These are phyloP conservation scores for Ormia ochracea DNA, from an alignment of 2,888 invertebrate genomes.

Conservation along the genomic window DNA sequence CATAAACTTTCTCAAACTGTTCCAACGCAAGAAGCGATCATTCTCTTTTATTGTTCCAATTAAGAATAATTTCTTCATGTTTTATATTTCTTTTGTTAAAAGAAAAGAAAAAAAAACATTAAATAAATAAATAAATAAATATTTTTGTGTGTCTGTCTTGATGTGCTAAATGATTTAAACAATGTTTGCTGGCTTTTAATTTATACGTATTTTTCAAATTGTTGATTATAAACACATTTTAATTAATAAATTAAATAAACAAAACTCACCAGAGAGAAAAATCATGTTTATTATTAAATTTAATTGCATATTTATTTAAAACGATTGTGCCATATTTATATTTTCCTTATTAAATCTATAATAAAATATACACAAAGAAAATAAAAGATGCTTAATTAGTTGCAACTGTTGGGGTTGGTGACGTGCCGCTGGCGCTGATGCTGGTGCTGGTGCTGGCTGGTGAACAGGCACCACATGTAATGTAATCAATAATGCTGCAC, in stretches of 20 bases:
- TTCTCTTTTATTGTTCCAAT: no score
- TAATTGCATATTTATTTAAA: conserved; percentile 45
- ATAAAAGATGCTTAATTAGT: conserved; percentile 58
- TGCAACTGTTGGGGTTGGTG: conserved; percentile 52
- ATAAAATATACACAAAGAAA: conserved; percentile 17
- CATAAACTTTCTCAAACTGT: no score
- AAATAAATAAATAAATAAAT: no score
- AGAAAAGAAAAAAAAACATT: no score
- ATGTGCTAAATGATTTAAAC: conserved; percentile 2
- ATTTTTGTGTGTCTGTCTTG: no score
- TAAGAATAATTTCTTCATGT: no score
- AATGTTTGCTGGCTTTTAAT: background rate
- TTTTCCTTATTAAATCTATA: conserved; percentile 52
- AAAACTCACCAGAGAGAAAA: conserved; percentile 31
- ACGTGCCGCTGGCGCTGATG: no score
- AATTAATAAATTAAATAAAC: conserved; percentile 54
- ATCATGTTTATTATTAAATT: conserved; percentile 47
- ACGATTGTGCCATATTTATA: conserved; percentile 30
- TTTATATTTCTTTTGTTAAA: no score
- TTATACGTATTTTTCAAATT: conserved; percentile 8
- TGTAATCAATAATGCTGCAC: conserved; percentile 4
- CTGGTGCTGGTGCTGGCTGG: no score
- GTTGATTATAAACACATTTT: conserved; percentile 57
- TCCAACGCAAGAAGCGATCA: no score
- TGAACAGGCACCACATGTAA: conserved; percentile 20